Evolutionary conservation across 1,140 invertebrate genomes (phyloP), one percentile per base, ranked within the genome.

Genomic region (Caerostris darwini): DNA sequence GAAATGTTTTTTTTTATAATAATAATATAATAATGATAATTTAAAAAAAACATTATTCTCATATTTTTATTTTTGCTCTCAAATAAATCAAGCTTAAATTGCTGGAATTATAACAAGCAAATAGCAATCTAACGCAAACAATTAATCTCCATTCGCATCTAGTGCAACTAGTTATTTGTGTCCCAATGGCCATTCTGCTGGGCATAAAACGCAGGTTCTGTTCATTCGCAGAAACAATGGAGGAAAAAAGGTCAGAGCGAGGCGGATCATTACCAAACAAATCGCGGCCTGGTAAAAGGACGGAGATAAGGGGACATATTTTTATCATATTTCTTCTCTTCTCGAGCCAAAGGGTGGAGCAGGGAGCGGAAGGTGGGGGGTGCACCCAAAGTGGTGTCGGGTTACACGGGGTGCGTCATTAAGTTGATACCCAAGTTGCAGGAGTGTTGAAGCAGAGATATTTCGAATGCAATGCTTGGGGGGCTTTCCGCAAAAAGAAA

Each of bases 331-430:
- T 92, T 86, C 91, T 86, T 77, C 50, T 10, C 14, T 17, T 86
- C 34, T 34, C 34, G 57, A 54, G 59, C 81, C 90, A 67, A 85
- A 83, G 67, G 85, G 81, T 83, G 59, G 64, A 19, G 71, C n/a
- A n/a, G n/a, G n/a, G n/a, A 54, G 5, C 2, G 90, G 3, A 7
- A 2, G 12, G 53, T 53, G 14, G 6, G 59, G 53, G 8, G 17
- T n/a, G 50, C 59, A 17, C 54, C 54, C 81, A 93, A 94, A 94
- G 92, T 94, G 92, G 92, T 81, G 85, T 94, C 92, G 86, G 86
- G 86, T 94, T 94, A 88, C 92, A 34, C 92, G 92, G 54, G 92
- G 92, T 94, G 92, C 69, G 85, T 94, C 92, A 94, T 94, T 94
- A 94, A 86, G 54, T 94, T 94, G 92, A 93, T 93, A 93, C 92